Percentiles rank a stretch among this genome's conserved stretches.
phyloP scores from a whole-genome alignment of 37 sponge, comb jelly and placozoan genomes.

The Dysidea cf. avara region DNA sequence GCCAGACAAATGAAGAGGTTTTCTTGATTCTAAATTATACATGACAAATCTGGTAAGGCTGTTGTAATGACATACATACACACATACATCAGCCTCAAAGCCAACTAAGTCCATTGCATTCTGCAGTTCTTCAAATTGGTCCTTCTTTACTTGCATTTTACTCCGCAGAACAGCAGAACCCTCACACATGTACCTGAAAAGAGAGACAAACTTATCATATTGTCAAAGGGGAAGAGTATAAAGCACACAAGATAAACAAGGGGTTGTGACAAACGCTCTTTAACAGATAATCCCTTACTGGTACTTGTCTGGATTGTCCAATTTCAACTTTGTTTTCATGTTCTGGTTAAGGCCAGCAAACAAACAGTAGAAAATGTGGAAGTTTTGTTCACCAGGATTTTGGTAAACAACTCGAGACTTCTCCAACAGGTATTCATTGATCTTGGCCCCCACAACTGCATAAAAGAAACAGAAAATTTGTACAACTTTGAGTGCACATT shows the following conservation, averaged over 20 bases:
- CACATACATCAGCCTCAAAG: slow-evolving; percentile 49
- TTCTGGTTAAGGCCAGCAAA: slow-evolving; percentile 60
- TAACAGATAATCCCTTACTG: slow-evolving; percentile 2
- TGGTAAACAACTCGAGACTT: slow-evolving; percentile 76
- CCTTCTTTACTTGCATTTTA: not conserved
- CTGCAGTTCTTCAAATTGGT: slow-evolving; percentile 50
- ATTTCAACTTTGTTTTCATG: slow-evolving; percentile 23
- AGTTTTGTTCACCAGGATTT: slow-evolving; percentile 55
- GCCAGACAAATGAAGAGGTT: slow-evolving; percentile 46
- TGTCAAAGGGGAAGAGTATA: no score
- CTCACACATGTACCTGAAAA: slow-evolving; percentile 49
- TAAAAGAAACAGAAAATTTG: no score
- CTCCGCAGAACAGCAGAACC: slow-evolving; percentile 18
- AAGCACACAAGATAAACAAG: no score
- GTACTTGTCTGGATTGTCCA: slow-evolving; percentile 1
- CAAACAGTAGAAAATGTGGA: slow-evolving; percentile 77
- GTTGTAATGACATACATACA: no score
- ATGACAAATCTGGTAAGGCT: no score
- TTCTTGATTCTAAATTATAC: slow-evolving; percentile 31
- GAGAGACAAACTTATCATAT: no score
- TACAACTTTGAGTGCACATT: no score
- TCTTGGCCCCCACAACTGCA: slow-evolving; percentile 79
- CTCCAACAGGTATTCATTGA: slow-evolving; percentile 82
- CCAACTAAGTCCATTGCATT: slow-evolving; percentile 77
- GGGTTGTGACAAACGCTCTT: no score